Evolutionary conservation across 2,888 invertebrate genomes (phyloP).

Genomic region (Habroteleia sp.): DNA sequence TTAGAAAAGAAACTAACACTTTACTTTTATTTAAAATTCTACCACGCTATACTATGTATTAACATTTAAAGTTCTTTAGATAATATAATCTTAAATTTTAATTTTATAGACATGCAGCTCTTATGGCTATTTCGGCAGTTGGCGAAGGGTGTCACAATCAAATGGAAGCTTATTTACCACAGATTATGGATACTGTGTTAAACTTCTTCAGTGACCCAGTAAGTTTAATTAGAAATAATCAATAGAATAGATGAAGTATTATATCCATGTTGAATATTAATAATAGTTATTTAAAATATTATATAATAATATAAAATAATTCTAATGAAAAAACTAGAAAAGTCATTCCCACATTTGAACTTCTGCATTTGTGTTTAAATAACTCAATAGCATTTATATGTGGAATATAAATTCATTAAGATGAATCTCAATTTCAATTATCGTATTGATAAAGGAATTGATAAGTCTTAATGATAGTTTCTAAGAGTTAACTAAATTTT

Average conservation of each 20-base stretch:
- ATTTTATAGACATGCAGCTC: conserved; percentile 90
- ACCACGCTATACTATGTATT: no score
- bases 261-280: no score
- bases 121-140: conserved; percentile 99
- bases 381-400: conserved; percentile 73
- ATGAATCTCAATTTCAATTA: conserved; percentile 60
- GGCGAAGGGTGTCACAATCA: conserved; percentile 99
- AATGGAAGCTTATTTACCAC: conserved; percentile 97
- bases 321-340: not conserved
- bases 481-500: conserved; percentile 68
- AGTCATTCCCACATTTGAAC: conserved; percentile 68
- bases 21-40: no score
- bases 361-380: conserved; percentile 71
- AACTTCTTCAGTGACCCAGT: conserved; percentile 92
- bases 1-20: conserved; percentile 70
- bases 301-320: not conserved
- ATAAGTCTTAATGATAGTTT: conserved; percentile 66
- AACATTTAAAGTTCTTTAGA: no score
- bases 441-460: conserved; percentile 72
- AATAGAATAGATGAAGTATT: no score
- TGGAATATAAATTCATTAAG: conserved; percentile 72
- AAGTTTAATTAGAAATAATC: conserved; percentile 1
- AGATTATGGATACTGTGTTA: conserved; percentile 94
- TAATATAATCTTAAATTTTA: not conserved
- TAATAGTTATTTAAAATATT: no score